Base-by-base conservation (phyloP, 2,113 vertebrate genomes). In the Otolemur garnettii region DNA sequence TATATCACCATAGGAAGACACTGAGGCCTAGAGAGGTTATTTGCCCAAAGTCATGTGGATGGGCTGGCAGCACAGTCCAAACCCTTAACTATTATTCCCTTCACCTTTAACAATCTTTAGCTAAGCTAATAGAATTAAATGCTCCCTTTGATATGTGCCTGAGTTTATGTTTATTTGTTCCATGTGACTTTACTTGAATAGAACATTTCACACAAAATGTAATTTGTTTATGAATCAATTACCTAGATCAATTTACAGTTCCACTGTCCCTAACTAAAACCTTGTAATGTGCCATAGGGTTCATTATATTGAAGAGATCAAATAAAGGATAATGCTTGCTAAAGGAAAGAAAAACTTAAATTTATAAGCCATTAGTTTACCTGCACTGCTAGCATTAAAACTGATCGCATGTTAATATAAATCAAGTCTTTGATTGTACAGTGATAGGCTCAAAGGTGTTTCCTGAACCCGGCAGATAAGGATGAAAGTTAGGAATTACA, bases 321-420 rank as follows among this genome's bases (percentile, higher is more conserved):
- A 89, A 90, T 62, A 62, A 30, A 9, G 90, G 33, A 53, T 6
- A 50, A 19, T 50, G 33, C 89, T 87, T 91, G 86, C 94, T 71
- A 75, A 75, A 42, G 69, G 59, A 45, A 94, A 72, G 24, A 81
- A 87, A 87, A 62, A 94, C 84, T 95, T 53, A 92, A 94, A 71
- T 24, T 82, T 55, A 60, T 50, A 45, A 75, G 24, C 45, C 79
- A 21, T 68, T 86, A 71, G 12, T 68, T 74, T 77, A 66, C 83
- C 88, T 95, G 64, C 30, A 42, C 57, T 77, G 19, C 71, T 38
- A 2, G 79, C 89, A 93, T 57, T 91, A 96, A 95, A 95, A 84
- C 0, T 72, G 91, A 93, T 75, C 53, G 28, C 1, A 42, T 5
- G 22, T 50, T 90, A 15, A 69, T 71, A 64, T 24, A 94, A 80